Evolutionary conservation across 2,888 invertebrate species (phyloP), one percentile per base, ranked within the genome.

Genomic region (Lasioglossum leucozonium): DNA sequence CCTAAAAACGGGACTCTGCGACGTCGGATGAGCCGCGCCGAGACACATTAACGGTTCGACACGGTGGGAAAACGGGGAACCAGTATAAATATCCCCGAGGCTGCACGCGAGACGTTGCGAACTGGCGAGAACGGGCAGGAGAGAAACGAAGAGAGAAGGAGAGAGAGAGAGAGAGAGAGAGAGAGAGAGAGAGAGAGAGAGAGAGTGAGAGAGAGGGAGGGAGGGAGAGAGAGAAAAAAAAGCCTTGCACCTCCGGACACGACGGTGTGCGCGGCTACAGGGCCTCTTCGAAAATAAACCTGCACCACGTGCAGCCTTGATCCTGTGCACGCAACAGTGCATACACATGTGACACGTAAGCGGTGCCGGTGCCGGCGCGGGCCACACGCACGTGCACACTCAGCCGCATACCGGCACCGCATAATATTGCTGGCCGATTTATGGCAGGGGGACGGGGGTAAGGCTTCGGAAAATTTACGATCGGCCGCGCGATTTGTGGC

Each of bases 241-340:
- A 83, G 77, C 86, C 89, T 79, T 78, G 82, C 72, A 81, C 77
- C 78, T 72, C 72, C 69, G 62, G 81, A 71, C 67, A 79, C 40
- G 76, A 74, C 42, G 51, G 47, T 65, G 73, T 73, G 79, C 26
- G 58, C 58, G 58, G 58, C 58, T 58, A 90, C 81, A 76, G 88
- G 79, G 67, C 67, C 72, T 78, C 71, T 83, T 87, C 88, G 84
- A 86, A 90, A 90, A 90, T 90, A 90, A 90, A 90, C 91, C 84
- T 85, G 85, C 82, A 82, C 85, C 82, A 84, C 89, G 87, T 85
- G 91, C 79, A 90, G 88, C 90, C 90, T 90, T 90, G 91, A 90
- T 90, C 88, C 89, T 89, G 87, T 81, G 82, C 90, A 89, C 89
- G 89, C 89, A 88, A 90, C 89, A 80, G 67, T 65, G 81, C 82